These are phyloP conservation scores for Silurus lanzhouensis DNA, from an alignment of 2,797 vertebrate species.

Conservation along the genomic window DNA sequence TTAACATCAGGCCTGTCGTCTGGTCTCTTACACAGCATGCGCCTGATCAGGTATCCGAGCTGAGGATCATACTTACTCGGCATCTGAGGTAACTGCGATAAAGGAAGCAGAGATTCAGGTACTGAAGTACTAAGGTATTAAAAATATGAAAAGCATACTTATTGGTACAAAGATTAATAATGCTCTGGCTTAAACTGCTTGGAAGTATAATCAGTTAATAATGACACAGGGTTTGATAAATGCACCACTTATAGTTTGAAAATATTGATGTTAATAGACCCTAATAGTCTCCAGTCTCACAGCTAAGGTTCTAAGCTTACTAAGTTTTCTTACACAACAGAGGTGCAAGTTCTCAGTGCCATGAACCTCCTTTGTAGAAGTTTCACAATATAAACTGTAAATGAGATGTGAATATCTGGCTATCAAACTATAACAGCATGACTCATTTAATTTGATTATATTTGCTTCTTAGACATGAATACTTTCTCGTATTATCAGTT, in stretches of 20 bases:
- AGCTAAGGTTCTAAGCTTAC: background rate
- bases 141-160: background rate
- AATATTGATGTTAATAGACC: no score
- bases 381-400: background rate
- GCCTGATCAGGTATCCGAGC: conserved; percentile 86
- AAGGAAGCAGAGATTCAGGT: conserved; percentile 20
- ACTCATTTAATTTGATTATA: background rate
- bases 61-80: conserved; percentile 89
- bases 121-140: background rate
- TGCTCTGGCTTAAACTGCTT: background rate
- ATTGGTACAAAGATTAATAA: background rate
- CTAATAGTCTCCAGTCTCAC: background rate
- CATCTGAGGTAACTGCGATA: conserved; percentile 88
- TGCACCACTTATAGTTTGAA: no score
- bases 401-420: background rate
- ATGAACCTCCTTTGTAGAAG: background rate
- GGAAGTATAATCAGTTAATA: background rate
- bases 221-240: background rate
- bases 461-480: background rate
- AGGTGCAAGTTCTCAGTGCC: background rate
- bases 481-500: background rate
- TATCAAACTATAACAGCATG: background rate
- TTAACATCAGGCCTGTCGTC: conserved; percentile 92
- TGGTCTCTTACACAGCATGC: conserved; percentile 91
- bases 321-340: background rate